Evolutionary conservation across 2,113 vertebrate genomes (phyloP).

Genomic region (Brienomyrus longianalis): DNA sequence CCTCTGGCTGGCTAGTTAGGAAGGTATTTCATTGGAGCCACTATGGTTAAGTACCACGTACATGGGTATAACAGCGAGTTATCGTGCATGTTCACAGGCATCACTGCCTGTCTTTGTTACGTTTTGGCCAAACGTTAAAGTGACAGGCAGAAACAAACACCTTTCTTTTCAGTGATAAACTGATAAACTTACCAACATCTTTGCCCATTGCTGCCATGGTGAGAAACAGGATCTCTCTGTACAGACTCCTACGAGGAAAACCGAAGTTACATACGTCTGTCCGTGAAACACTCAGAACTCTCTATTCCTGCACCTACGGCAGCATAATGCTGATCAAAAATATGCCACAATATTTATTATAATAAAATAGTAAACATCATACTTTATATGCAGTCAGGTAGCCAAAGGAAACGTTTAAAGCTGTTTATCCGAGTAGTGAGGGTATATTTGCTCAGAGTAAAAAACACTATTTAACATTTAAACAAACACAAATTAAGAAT

Average conservation of each 20-base stretch:
- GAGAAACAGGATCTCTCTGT: slow-evolving; percentile 84
- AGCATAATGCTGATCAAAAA: not conserved
- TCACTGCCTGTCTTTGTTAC: not conserved
- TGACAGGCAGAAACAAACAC: too few species aligned
- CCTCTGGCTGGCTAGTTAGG: not conserved
- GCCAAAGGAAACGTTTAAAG: too few species aligned
- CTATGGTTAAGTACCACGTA: not conserved
- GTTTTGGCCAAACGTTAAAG: not conserved
- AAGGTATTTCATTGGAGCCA: not conserved
- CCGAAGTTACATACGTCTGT: not conserved
- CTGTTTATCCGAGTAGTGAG: too few species aligned
- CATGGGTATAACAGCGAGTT: not conserved
- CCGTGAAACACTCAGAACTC: not conserved
- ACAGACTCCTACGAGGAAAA: slow-evolving; percentile 68
- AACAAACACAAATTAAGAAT: too few species aligned
- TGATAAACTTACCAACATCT: slow-evolving; percentile 64
- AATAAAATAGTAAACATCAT: not conserved
- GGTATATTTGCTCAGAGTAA: too few species aligned
- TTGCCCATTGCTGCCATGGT: slow-evolving; percentile 83
- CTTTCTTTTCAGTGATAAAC: not conserved
- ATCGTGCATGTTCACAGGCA: not conserved
- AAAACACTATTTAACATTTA: too few species aligned
- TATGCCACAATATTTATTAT: not conserved
- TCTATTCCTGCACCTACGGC: not conserved
- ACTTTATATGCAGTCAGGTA: not conserved